phyloP scores from a whole-genome alignment of 2,888 invertebrate genomes.

The Herminia tarsipennalis region DNA sequence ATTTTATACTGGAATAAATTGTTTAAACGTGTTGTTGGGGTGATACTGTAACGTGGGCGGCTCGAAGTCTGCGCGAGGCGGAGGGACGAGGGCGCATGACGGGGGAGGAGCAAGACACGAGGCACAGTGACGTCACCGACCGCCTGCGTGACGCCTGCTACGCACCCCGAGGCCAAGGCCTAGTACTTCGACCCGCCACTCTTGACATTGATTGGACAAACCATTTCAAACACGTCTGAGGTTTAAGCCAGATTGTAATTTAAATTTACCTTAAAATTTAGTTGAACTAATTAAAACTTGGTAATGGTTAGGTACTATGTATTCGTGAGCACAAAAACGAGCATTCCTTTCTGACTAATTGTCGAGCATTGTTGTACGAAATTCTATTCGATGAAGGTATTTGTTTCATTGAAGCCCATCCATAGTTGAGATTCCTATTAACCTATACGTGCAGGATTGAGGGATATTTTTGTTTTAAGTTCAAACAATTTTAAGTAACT shows the following conservation, averaged over 20 bases:
- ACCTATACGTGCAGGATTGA: no score
- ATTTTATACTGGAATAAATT: no score
- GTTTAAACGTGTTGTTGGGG: background rate
- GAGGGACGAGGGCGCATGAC: background rate
- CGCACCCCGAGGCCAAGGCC: conserved; percentile 69
- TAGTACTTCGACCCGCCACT: conserved; percentile 58
- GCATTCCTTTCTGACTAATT: no score
- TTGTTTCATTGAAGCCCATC: no score
- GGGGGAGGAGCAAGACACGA: no score
- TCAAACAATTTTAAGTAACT: no score
- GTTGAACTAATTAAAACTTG: background rate
- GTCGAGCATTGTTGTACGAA: no score
- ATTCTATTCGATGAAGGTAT: no score
- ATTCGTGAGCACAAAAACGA: no score
- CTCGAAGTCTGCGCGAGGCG: background rate
- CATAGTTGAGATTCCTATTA: no score
- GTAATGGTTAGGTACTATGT: background rate
- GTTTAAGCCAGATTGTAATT: background rate
- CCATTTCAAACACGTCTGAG: conserved; percentile 15
- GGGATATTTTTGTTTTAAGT: no score
- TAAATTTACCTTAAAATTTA: background rate
- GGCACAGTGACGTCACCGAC: conserved; percentile 67
- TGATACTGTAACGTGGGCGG: background rate
- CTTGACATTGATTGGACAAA: conserved; percentile 68
- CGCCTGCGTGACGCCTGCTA: conserved; percentile 63